Conservation (phyloP, 2,797 vertebrate genomes). For the Gymnopithys bicolor region DNA sequence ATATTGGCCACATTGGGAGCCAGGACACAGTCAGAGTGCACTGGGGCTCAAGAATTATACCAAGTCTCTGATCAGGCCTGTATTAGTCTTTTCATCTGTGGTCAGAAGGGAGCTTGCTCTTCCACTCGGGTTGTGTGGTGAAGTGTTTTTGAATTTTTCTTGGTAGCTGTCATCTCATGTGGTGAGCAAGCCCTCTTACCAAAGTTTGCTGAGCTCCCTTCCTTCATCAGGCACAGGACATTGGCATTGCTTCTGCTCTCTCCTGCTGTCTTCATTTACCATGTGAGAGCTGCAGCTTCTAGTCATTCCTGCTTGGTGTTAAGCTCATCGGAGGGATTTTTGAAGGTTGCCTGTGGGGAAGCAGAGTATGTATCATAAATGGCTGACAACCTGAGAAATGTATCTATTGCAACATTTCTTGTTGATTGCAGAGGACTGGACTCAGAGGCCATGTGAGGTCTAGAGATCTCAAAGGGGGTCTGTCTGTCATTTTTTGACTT, state of each 20-base stretch:
- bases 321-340: not conserved
- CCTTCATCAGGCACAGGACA: not conserved
- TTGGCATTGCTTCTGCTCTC: not conserved
- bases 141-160: not conserved
- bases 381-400: not conserved
- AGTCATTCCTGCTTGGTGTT: not conserved
- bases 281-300: not conserved
- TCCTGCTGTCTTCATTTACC: not conserved
- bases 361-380: not conserved
- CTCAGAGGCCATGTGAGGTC: not conserved
- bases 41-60: not conserved
- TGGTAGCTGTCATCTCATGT: not conserved
- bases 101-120: not conserved
- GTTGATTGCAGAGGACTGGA: not conserved
- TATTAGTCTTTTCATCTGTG: not conserved
- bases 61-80: not conserved
- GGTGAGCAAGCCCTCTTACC: not conserved
- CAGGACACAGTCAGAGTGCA: not conserved
- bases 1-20: not conserved
- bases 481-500: not conserved
- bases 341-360: not conserved
- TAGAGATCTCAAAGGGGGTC: not conserved
- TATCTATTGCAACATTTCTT: not conserved
- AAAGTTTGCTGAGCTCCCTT: not conserved
- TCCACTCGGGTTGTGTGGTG: not conserved